Base-by-base conservation (phyloP, 2,797 vertebrate genomes). In the Alfaro cultratus region DNA sequence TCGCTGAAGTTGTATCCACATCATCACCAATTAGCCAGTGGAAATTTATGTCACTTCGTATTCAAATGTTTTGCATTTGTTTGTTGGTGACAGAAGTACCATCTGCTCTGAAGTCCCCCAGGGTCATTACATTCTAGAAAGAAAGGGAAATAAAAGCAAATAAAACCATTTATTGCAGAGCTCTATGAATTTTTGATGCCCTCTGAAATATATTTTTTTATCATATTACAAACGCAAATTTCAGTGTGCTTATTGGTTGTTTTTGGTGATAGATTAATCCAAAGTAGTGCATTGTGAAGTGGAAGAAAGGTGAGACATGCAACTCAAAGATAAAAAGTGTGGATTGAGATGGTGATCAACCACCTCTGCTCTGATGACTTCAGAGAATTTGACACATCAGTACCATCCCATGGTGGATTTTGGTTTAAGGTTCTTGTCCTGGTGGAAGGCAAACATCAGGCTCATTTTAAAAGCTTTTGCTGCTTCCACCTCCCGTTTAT, bases 21-120 rank as follows among this genome's bases (percentile, higher is more conserved):
- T 95, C 94, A 46, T 96, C 95, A 7, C 79, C 84, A n/a, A 95
- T 95, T 73, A 96, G 90, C 94, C 95, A 96, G 74, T 95, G 92
- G 78, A 95, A 96, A 41, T 93, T 88, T 4, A 53, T 71, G 79
- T 96, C 90, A 0, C 68, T 94, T 71, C 87, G 89, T 43, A 95
- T 91, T 26, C 89, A 78, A 39, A 95, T 94, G 8, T 15, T 36
- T 53, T 91, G 91, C 93, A 95, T 94, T 77, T 93, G 86, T 10
- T 76, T 87, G 0, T 26, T 41, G 51, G 92, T 93, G 73, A 96
- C 77, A 6, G 95, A 95, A 0, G 74, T 75, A 0, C 94, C 92
- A 3, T 95, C 95, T 5, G 94, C 95, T n/a, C 94, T 96, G 83
- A 95, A 95, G 87, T 96, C 95, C 0, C 96, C 95, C n/a, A 96